Conservation (phyloP, 2,113 vertebrate genomes). For the Syngnathoides biaculeatus region DNA sequence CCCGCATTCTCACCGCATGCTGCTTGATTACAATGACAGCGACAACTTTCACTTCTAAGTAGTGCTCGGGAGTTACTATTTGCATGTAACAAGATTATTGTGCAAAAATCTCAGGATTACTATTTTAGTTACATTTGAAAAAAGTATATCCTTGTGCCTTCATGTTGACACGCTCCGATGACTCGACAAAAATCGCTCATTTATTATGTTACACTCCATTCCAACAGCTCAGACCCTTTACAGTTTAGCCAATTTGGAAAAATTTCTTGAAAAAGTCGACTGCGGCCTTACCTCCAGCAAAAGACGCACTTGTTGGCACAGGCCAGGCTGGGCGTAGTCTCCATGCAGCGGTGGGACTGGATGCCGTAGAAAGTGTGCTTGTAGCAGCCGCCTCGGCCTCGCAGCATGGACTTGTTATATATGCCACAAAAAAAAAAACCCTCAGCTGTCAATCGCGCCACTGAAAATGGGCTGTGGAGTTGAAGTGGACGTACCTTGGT, state of each 20-base stretch:
- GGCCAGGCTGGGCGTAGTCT: constrained; percentile 90
- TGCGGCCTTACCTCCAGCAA: constrained; percentile 85
- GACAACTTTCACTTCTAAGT: not conserved
- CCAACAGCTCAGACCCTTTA: too few species aligned
- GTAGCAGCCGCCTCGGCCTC: constrained; percentile 94
- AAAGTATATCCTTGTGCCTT: too few species aligned
- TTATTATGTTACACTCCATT: too few species aligned
- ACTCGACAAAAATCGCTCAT: too few species aligned
- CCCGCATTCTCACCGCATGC: not conserved
- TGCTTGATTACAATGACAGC: not conserved
- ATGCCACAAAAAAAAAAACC: not conserved
- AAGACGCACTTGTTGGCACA: constrained; percentile 97
- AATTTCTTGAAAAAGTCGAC: not conserved
- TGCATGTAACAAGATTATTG: too few species aligned
- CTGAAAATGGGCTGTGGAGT: not conserved
- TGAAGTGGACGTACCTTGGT: constrained; percentile 80
- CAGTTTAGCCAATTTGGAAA: too few species aligned
- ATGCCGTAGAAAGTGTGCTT: constrained; percentile 97
- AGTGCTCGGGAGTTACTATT: too few species aligned
- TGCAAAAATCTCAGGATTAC: too few species aligned
- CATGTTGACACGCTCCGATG: too few species aligned
- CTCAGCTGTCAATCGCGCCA: not conserved
- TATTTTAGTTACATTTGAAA: too few species aligned
- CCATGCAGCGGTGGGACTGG: constrained; percentile 95
- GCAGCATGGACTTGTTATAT: constrained; percentile 79